Percentiles rank a stretch among this genome's conserved stretches.
Conservation (phyloP, 2,888 invertebrate genomes). For the Cabera pusaria region DNA sequence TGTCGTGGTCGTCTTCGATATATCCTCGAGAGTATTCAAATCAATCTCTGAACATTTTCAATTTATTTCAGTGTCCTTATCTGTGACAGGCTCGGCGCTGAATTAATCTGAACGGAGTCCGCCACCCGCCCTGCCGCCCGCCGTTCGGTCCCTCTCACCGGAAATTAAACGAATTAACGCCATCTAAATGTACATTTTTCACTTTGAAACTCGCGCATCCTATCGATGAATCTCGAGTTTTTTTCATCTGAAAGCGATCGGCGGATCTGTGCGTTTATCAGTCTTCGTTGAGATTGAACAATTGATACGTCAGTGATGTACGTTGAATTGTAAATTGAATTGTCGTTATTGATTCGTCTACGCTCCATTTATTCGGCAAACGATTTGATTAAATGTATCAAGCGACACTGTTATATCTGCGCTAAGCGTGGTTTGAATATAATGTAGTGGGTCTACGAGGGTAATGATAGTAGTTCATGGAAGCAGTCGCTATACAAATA, state of each 20-base stretch:
- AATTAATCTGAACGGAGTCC: conserved; percentile 79
- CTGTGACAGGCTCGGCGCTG: conserved; percentile 78
- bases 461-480: conserved; percentile 39
- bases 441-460: conserved; percentile 45
- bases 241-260: conserved; percentile 75
- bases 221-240: conserved; percentile 78
- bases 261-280: conserved; percentile 79
- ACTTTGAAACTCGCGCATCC: conserved; percentile 77
- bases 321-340: conserved; percentile 80
- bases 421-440: conserved; percentile 56
- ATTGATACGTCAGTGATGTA: conserved; percentile 81
- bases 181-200: conserved; percentile 84
- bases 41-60: conserved; percentile 84
- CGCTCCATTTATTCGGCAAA: conserved; percentile 73
- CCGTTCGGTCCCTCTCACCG: conserved; percentile 66
- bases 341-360: conserved; percentile 73
- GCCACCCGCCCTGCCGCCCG: conserved; percentile 41
- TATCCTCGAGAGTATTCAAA: conserved; percentile 79
- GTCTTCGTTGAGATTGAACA: conserved; percentile 78
- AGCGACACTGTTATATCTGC: conserved; percentile 58
- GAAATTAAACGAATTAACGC: conserved; percentile 85
- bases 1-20: conserved; percentile 62
- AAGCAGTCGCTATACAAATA: conserved; percentile 36
- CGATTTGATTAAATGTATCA: conserved; percentile 72
- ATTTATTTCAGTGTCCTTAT: conserved; percentile 83